Evolutionary conservation across 2,888 invertebrate species (phyloP), one percentile per base, ranked within the genome.

Genomic region (Xylocampa areola): DNA sequence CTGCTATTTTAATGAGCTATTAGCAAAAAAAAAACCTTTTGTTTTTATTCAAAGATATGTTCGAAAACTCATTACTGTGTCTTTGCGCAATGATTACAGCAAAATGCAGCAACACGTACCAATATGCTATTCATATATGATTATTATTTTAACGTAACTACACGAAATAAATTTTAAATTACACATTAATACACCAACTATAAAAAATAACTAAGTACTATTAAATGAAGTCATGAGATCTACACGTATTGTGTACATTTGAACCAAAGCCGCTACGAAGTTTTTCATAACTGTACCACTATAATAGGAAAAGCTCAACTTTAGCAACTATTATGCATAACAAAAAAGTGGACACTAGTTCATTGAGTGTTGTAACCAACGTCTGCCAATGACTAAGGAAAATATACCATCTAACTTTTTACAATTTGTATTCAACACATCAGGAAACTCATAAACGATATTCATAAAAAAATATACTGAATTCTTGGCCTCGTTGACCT

Each of bases 361-460:
- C 33, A 16, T 55, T 44, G 13, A 37, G 35, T 23, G 30, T 51
- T 17, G n/a, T 36, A 7, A 40, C 27, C 8, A 21, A 35, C 35
- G 17, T 37, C 27, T 32, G 50, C 44, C 50, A 53, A 52, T 53
- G 72, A 17, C 49, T 59, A 66, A 71, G 73, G 61, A 72, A 67
- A 72, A 73, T 49, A 54, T 45, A 36, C 37, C 35, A 51, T 51
- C 36, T 35, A 51, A 55, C 43, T 21, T 57, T 37, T 43, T 36
- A 47, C 50, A 14, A 67, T 71, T 67, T 54, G 44, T 67, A 75
- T 75, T 71, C 75, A 52, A 58, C 50, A 45, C 76, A n/a, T n/a
- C n/a, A 59, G 58, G 62, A 68, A 68, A 69, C 58, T 57, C 68
- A 50, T 73, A 51, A 41, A 54, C 48, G 39, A 58, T 52, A 58